Evolutionary conservation across 1,140 invertebrate species (phyloP).

Genomic region (Belonocnema kinseyi): DNA sequence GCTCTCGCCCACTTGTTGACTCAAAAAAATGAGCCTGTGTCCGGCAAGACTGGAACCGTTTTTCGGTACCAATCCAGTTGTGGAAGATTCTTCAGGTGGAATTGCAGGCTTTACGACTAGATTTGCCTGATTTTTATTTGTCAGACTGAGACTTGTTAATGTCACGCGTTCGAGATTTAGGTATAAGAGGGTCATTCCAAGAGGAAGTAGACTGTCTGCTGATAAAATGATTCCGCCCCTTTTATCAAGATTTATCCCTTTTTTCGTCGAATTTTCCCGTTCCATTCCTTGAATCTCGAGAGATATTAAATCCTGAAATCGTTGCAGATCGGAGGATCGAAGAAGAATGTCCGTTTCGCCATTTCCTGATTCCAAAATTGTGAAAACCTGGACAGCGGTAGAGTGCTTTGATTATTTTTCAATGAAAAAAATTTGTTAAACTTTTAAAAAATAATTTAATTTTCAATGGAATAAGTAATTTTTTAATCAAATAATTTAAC

Average conservation of each 20-base stretch:
- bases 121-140: conserved; percentile 63
- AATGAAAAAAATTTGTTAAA: neutral
- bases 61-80: conserved; percentile 25
- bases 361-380: conserved; percentile 74
- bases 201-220: conserved; percentile 61
- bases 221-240: conserved; percentile 62
- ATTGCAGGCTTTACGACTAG: conserved; percentile 65
- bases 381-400: conserved; percentile 72
- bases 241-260: conserved; percentile 24
- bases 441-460: too few species aligned
- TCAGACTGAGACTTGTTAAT: conserved; percentile 58
- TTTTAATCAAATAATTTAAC: too few species aligned
- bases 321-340: conserved; percentile 74
- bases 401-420: neutral
- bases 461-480: too few species aligned
- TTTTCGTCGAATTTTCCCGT: conserved; percentile 41
- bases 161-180: conserved; percentile 67
- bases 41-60: conserved; percentile 54
- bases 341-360: conserved; percentile 69
- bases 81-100: conserved; percentile 58
- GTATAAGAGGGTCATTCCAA: conserved; percentile 64
- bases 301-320: conserved; percentile 76
- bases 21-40: conserved; percentile 68
- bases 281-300: conserved; percentile 79
- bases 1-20: conserved; percentile 60